Conservation (phyloP, 2,888 invertebrate genomes). For the Drosophila vallismaia region DNA sequence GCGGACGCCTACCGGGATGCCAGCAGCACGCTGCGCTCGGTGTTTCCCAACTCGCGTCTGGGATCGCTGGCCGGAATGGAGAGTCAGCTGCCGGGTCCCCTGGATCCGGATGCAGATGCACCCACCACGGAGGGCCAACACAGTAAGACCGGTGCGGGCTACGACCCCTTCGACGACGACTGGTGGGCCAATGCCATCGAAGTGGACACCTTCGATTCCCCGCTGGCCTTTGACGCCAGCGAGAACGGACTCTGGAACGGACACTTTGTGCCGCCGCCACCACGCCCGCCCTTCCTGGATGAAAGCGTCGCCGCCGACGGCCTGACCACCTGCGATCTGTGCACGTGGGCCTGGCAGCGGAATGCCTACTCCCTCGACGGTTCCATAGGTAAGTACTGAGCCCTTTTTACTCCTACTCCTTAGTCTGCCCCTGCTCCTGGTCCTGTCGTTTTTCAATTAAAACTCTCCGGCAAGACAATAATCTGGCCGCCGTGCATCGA, state of each 20-base stretch:
- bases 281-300: constrained; percentile 87
- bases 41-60: constrained; percentile 82
- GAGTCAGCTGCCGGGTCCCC: constrained; percentile 71
- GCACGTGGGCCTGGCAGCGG: constrained; percentile 89
- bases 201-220: constrained; percentile 84
- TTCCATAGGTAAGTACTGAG: constrained; percentile 85
- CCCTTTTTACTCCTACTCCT: not conserved
- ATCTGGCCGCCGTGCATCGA: constrained; percentile 72
- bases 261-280: constrained; percentile 88
- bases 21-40: constrained; percentile 81
- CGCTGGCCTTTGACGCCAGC: constrained; percentile 84
- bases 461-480: constrained; percentile 53
- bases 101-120: constrained; percentile 31
- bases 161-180: constrained; percentile 79
- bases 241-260: constrained; percentile 84
- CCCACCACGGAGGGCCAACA: constrained; percentile 19
- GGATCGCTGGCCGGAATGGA: constrained; percentile 73
- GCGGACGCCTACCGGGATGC: constrained; percentile 80
- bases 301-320: constrained; percentile 87
- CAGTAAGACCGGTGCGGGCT: constrained; percentile 28
- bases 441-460: constrained; percentile 70
- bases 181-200: constrained; percentile 84
- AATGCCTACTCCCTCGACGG: constrained; percentile 86
- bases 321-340: constrained; percentile 89
- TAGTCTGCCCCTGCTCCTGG: not conserved